These are phyloP conservation scores for Lasioglossum oenotherae DNA, from an alignment of 2,888 invertebrate species.

Conservation along the genomic window DNA sequence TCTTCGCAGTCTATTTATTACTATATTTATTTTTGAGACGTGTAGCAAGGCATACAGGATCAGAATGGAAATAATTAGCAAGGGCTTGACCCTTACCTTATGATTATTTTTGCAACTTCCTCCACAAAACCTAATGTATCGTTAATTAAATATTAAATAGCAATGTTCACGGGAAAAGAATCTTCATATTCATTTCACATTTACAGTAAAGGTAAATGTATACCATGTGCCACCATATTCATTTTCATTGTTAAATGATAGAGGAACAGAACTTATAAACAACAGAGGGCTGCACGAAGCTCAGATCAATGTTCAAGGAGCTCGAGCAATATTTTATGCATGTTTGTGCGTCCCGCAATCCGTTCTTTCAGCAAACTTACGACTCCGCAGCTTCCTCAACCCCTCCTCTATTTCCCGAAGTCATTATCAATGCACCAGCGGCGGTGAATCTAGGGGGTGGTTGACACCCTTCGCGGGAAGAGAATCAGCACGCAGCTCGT, in stretches of 20 bases:
- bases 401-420: not conserved
- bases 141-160: not conserved
- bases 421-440: slow-evolving; percentile 1
- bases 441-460: not conserved
- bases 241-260: not conserved
- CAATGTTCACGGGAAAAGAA: not conserved
- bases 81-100: not conserved
- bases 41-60: not conserved
- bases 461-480: not conserved
- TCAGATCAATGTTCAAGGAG: not conserved
- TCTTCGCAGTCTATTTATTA: too few relatives aligned
- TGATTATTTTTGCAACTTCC: not conserved
- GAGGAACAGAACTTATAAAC: not conserved
- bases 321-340: not conserved
- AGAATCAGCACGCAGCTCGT: slow-evolving; percentile 15
- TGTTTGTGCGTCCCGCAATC: not conserved
- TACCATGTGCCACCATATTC: not conserved
- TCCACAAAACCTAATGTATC: not conserved
- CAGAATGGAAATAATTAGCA: not conserved
- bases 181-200: not conserved
- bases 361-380: not conserved
- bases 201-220: not conserved
- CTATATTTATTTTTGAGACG: not conserved
- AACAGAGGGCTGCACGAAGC: not conserved
- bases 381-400: not conserved